Conservation (phyloP, 2,797 vertebrate genomes). For the Avahi laniger region DNA sequence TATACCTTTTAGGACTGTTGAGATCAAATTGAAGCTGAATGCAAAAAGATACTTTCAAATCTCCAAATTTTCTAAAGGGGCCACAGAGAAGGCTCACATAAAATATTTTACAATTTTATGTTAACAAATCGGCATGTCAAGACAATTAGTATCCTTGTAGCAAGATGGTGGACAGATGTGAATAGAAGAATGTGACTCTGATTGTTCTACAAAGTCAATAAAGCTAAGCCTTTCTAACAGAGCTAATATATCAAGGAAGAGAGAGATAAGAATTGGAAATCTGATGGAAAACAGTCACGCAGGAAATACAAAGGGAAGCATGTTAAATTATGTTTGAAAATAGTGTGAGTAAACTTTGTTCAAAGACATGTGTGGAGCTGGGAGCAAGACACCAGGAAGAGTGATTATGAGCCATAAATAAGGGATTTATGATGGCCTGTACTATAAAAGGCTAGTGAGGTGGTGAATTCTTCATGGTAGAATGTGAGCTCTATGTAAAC, state of each 20-base stretch:
- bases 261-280: conserved; percentile 64
- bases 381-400: conserved; percentile 55
- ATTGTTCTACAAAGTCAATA: conserved; percentile 52
- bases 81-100: conserved; percentile 34
- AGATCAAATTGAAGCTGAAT: conserved; percentile 22
- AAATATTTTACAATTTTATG: conserved; percentile 71
- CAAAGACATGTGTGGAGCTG: conserved; percentile 45
- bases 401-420: conserved; percentile 30
- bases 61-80: conserved; percentile 30
- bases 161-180: conserved; percentile 75
- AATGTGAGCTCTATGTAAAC: background rate
- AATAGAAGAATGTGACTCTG: conserved; percentile 34
- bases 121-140: conserved; percentile 66
- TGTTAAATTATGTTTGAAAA: conserved; percentile 41
- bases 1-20: background rate
- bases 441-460: background rate
- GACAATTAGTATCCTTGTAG: conserved; percentile 61
- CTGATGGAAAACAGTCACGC: conserved; percentile 61
- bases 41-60: conserved; percentile 50
- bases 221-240: conserved; percentile 51
- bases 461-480: background rate
- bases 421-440: background rate
- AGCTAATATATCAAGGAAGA: conserved; percentile 55
- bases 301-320: conserved; percentile 68
- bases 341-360: conserved; percentile 35